Evolutionary conservation across 2,113 vertebrate genomes (phyloP).

Genomic region (Apteryx mantelli): DNA sequence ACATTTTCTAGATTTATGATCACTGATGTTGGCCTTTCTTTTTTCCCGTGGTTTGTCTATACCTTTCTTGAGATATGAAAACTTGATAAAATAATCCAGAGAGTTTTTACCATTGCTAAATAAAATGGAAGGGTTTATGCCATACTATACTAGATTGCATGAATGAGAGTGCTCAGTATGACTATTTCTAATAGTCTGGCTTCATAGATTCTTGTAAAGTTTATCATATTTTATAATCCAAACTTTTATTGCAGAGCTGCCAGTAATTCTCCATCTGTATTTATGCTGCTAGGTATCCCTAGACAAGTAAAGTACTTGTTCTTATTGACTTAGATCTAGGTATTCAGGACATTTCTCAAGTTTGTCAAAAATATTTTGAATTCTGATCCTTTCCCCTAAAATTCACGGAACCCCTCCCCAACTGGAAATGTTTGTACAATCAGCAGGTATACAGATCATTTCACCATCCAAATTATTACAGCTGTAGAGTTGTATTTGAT

Average conservation of each 20-base stretch:
- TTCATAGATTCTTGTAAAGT: neutral
- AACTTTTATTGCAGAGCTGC: neutral
- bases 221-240: neutral
- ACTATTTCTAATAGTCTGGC: neutral
- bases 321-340: neutral
- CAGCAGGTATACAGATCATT: neutral
- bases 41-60: neutral
- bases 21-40: neutral
- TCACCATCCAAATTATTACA: neutral
- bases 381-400: neutral
- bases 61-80: neutral
- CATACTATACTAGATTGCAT: neutral
- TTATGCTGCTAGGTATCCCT: neutral
- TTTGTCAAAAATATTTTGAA: neutral
- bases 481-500: accelerated
- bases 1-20: neutral
- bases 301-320: neutral
- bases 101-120: neutral
- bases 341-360: neutral
- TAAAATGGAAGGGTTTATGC: neutral
- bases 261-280: neutral
- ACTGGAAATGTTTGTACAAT: neutral
- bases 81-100: neutral
- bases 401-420: neutral
- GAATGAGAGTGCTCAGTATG: neutral